A percentile compares a stretch with the other conserved stretches of the same genome.
Evolutionary conservation across 2,113 vertebrate genomes (phyloP).

Genomic region (Neotragus moschatus): DNA sequence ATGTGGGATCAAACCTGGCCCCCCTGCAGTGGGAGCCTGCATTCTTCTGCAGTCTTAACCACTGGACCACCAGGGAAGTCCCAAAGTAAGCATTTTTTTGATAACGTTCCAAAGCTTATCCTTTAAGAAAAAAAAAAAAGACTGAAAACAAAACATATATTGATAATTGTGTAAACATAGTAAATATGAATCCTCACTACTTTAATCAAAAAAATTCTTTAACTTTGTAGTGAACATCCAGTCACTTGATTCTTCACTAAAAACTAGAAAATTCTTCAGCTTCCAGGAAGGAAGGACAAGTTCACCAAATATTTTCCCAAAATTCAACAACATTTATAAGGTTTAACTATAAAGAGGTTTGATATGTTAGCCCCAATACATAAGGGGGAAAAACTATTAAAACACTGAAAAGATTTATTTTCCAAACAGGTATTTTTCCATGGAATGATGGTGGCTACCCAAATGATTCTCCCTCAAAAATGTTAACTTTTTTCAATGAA

Average conservation of each 20-base stretch:
- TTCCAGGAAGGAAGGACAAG: not conserved
- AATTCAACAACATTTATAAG: not conserved
- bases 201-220: not conserved
- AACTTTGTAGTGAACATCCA: not conserved
- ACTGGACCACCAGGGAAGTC: no score
- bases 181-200: not conserved
- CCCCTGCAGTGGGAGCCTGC: no score
- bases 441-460: not conserved
- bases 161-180: not conserved
- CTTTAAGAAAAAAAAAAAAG: not conserved
- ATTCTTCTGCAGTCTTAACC: no score
- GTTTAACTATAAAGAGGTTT: not conserved
- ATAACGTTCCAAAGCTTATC: not conserved
- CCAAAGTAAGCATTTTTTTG: not conserved
- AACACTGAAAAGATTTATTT: constrained; percentile 27
- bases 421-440: not conserved
- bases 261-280: not conserved
- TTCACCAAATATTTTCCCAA: not conserved
- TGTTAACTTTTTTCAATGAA: not conserved
- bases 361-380: not conserved
- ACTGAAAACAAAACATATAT: not conserved
- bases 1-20: no score
- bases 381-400: not conserved
- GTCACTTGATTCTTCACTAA: not conserved
- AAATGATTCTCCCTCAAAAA: not conserved